phyloP scores from a whole-genome alignment of 2,113 vertebrate species.

The Marmota flaviventris region DNA sequence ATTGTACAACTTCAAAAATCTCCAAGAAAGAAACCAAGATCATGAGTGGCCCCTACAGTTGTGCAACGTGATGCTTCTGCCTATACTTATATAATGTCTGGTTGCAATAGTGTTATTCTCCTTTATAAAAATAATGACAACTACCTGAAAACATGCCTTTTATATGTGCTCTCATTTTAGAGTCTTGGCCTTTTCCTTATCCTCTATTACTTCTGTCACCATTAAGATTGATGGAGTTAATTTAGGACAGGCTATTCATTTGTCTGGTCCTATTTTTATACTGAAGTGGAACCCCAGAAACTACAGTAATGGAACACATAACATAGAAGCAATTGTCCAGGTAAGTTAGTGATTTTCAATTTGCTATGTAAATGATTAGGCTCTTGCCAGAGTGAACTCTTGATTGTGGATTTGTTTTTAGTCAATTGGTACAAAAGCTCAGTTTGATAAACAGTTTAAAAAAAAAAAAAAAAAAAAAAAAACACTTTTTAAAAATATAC shows the following conservation, averaged over 20 bases:
- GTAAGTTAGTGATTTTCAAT: constrained; percentile 85
- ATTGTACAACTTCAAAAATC: constrained; percentile 32
- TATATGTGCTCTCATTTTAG: constrained; percentile 86
- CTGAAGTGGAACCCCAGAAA: constrained; percentile 93
- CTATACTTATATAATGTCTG: not conserved
- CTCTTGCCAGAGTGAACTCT: constrained; percentile 14
- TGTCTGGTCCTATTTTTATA: constrained; percentile 94
- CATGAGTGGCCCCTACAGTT: not conserved
- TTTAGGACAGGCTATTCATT: constrained; percentile 89
- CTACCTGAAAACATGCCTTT: constrained; percentile 51
- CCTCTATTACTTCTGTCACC: constrained; percentile 90
- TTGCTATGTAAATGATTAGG: constrained; percentile 25
- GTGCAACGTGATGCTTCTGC: not conserved
- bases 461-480: not conserved
- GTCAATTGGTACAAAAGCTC: not conserved
- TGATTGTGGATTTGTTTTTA: not conserved
- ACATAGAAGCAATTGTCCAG: constrained; percentile 93
- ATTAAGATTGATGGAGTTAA: constrained; percentile 91
- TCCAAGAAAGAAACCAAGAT: constrained; percentile 22
- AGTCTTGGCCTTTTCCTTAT: constrained; percentile 95
- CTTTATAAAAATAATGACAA: constrained; percentile 50
- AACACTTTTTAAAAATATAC: no score
- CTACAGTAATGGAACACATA: constrained; percentile 93
- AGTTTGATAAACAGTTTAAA: not conserved
- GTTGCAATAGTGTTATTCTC: not conserved